Evolutionary conservation across 2,113 vertebrate genomes (phyloP).

Genomic region (Mormyrus lacerda): DNA sequence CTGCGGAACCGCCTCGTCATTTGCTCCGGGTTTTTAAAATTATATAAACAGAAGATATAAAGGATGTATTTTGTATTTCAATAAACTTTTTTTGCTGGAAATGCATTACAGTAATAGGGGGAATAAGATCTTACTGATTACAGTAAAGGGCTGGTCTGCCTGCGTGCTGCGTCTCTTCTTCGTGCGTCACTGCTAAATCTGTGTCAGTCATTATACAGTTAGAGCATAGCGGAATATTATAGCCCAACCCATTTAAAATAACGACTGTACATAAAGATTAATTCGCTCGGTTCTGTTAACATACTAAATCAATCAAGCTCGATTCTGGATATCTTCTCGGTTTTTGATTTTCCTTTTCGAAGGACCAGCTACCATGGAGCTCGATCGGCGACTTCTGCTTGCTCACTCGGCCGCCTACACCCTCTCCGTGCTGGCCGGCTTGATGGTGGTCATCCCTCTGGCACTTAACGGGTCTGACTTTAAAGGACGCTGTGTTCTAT

Average conservation of each 20-base stretch:
- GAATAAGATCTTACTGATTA: background rate
- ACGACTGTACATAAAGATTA: background rate
- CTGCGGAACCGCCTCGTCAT: background rate
- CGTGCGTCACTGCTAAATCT: conserved; percentile 25
- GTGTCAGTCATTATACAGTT: conserved; percentile 19
- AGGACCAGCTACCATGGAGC: conserved; percentile 48
- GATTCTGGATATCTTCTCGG: background rate
- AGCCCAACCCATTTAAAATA: background rate
- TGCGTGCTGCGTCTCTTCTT: conserved; percentile 14
- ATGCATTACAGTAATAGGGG: background rate
- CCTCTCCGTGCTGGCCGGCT: conserved; percentile 52
- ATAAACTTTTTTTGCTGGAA: background rate
- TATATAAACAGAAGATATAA: background rate
- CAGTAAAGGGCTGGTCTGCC: background rate
- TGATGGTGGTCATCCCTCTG: conserved; percentile 66
- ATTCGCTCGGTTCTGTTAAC: background rate
- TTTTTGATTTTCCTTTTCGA: background rate
- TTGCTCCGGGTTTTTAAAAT: background rate
- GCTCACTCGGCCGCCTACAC: conserved; percentile 60
- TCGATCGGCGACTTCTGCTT: conserved; percentile 58
- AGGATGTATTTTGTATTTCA: background rate
- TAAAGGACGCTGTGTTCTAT: conserved; percentile 66
- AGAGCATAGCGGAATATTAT: background rate
- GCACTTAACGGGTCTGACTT: conserved; percentile 66
- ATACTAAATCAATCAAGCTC: background rate